A percentile compares a stretch with the other conserved stretches of the same genome.
phyloP scores from a whole-genome alignment of 2,888 invertebrate species.

The Matsumyia berberina region DNA sequence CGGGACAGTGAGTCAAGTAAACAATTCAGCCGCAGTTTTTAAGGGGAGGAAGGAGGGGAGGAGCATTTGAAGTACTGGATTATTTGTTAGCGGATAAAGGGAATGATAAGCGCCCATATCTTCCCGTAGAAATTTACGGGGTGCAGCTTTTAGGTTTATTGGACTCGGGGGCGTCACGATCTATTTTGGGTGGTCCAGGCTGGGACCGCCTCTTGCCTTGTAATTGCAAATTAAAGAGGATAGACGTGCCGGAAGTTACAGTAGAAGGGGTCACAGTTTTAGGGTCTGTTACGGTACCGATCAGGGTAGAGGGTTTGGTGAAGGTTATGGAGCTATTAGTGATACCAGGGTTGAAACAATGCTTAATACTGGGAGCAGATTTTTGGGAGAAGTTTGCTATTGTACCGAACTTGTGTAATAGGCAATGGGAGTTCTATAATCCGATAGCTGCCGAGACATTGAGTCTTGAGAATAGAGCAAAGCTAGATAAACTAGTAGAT shows the following conservation, averaged over 20 bases:
- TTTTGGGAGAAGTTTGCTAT: constrained; percentile 8
- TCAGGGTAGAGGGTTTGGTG: neutral
- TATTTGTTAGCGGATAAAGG: constrained; percentile 6
- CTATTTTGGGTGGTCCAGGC: constrained; percentile 44
- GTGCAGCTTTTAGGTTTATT: constrained; percentile 30
- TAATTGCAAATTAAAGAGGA: neutral
- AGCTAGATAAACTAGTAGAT: neutral
- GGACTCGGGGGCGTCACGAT: constrained; percentile 45
- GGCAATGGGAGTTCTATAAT: neutral
- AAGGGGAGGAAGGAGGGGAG: neutral
- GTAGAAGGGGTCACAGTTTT: neutral
- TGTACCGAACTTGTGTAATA: neutral
- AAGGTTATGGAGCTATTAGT: neutral
- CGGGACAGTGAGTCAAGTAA: constrained; percentile 7
- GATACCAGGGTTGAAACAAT: neutral
- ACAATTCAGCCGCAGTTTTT: neutral
- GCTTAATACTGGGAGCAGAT: neutral
- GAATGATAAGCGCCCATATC: constrained; percentile 35
- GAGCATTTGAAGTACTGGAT: too few relatives aligned
- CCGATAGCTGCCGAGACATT: too few relatives aligned
- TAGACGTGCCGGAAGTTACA: neutral
- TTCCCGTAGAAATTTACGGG: constrained; percentile 31
- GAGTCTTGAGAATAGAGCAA: neutral
- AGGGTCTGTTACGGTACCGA: neutral
- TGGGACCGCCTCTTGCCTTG: neutral